Conservation (phyloP, 37 sponge, comb jelly and placozoan genomes). For the Tethya wilhelma region DNA sequence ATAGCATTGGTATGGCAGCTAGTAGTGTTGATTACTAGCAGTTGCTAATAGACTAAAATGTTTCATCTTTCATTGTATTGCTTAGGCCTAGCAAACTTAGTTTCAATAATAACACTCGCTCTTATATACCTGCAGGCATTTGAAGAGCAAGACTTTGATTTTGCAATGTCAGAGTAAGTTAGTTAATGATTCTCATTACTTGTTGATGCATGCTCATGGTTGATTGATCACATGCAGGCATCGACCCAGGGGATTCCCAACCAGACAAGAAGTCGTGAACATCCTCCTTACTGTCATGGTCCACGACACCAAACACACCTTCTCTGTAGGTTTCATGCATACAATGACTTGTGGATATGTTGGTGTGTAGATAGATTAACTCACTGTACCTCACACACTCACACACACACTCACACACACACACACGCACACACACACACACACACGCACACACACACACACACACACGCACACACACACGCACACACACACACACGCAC, state of each 20-base stretch:
- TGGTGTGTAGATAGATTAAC: background rate
- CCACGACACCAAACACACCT: conserved; percentile 18
- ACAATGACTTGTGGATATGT: background rate
- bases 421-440: background rate
- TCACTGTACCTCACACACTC: background rate
- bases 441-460: background rate
- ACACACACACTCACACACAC: background rate
- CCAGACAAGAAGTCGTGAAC: conserved; percentile 67
- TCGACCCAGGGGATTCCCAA: conserved; percentile 49
- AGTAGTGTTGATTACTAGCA: too few species aligned
- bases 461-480: too few species aligned
- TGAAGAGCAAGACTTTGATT: conserved; percentile 81
- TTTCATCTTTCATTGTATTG: too few species aligned
- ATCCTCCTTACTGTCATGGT: conserved; percentile 70
- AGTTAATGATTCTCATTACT: background rate
- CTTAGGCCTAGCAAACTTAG: too few species aligned
- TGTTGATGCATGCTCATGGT: too few species aligned
- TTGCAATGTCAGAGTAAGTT: conserved; percentile 25
- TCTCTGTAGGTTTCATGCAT: conserved; percentile 46
- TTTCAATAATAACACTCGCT: background rate
- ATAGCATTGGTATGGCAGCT: conserved; percentile 75
- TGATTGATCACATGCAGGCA: background rate
- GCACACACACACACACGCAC: too few species aligned
- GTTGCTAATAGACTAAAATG: too few species aligned
- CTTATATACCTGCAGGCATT: conserved; percentile 59